Evolutionary conservation across 2,797 vertebrate genomes (phyloP).

Genomic region (Atherinosoma microstoma): DNA sequence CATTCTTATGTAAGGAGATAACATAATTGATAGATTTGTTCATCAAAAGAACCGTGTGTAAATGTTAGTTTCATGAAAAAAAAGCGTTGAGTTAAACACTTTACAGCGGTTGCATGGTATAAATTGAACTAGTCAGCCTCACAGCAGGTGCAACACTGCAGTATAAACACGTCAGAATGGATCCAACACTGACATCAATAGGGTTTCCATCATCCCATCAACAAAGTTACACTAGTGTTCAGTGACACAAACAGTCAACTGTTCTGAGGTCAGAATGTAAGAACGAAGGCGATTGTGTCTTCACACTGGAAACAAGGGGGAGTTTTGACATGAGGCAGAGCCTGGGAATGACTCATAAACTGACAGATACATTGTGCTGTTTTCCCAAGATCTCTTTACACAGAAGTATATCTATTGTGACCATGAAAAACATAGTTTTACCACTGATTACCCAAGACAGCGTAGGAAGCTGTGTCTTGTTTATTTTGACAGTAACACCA

Average conservation of each 20-base stretch:
- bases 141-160: constrained; percentile 46
- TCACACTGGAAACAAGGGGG: constrained; percentile 74
- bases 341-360: constrained; percentile 75
- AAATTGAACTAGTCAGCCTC: constrained; percentile 1
- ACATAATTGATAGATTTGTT: constrained; percentile 12
- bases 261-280: constrained; percentile 70
- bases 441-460: constrained; percentile 49
- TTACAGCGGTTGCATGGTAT: not conserved
- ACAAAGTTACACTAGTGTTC: constrained; percentile 71
- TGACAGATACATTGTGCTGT: constrained; percentile 71
- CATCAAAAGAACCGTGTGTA: constrained; percentile 21
- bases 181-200: constrained; percentile 72
- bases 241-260: constrained; percentile 68
- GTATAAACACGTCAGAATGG: constrained; percentile 53
- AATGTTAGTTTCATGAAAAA: constrained; percentile 4
- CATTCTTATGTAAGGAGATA: constrained; percentile 7
- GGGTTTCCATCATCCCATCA: constrained; percentile 66
- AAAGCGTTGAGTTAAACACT: not conserved
- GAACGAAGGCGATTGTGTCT: constrained; percentile 76
- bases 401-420: constrained; percentile 58
- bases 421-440: constrained; percentile 55
- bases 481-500: constrained; percentile 60
- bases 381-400: constrained; percentile 56
- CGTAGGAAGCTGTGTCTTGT: constrained; percentile 48
- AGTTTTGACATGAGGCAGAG: constrained; percentile 64